Conservation (phyloP, 2,888 invertebrate genomes). For the Galerucella pusilla region DNA sequence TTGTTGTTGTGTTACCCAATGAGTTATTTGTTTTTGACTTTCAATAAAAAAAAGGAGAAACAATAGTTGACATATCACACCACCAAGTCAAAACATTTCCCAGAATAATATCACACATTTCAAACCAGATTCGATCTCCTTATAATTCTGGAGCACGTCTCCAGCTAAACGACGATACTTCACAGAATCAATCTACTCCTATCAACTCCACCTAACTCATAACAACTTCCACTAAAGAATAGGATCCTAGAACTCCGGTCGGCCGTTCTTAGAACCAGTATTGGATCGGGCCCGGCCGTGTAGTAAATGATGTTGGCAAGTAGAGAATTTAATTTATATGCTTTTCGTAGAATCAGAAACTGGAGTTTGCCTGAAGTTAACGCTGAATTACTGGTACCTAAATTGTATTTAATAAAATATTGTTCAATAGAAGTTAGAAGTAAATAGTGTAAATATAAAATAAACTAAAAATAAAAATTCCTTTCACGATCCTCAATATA, state of each 20-base stretch:
- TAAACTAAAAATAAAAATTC: too few relatives aligned
- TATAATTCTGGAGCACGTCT: constrained; percentile 14
- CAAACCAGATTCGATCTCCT: constrained; percentile 18
- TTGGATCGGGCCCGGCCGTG: background rate
- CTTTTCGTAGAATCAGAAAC: background rate
- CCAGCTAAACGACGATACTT: constrained; percentile 18
- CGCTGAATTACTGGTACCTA: background rate
- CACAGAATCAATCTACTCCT: constrained; percentile 21
- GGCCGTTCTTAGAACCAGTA: background rate
- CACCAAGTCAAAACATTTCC: too few relatives aligned
- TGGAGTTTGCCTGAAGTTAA: background rate
- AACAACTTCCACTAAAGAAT: constrained; percentile 22
- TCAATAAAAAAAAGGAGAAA: too few relatives aligned
- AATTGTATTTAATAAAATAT: too few relatives aligned
- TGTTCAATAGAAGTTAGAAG: too few relatives aligned
- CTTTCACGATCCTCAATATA: too few relatives aligned
- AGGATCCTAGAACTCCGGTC: background rate
- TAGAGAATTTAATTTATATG: background rate
- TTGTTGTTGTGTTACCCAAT: too few relatives aligned
- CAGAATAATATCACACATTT: constrained; percentile 5
- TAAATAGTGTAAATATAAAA: too few relatives aligned
- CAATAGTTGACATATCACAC: too few relatives aligned
- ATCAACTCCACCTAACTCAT: constrained; percentile 29
- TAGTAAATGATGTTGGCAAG: background rate
- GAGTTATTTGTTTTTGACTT: too few relatives aligned